Conservation (phyloP, 2,113 vertebrate species). For the Sylvilagus bachmani region DNA sequence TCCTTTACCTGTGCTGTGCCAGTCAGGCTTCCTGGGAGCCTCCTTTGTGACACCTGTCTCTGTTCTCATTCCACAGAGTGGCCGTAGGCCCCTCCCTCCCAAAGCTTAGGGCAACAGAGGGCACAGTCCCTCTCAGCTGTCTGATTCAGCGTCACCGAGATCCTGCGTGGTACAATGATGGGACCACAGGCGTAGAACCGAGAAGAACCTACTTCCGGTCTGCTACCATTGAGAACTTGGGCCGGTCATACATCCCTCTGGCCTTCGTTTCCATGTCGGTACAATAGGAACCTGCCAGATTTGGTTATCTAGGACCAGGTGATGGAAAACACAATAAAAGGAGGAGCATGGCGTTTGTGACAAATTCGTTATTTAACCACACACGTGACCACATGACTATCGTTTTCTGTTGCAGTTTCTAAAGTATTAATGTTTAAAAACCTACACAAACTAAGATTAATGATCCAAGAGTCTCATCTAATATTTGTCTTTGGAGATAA, state of each 20-base stretch:
- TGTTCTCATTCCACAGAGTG: background rate
- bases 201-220: background rate
- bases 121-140: background rate
- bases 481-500: constrained; percentile 40
- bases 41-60: background rate
- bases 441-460: constrained; percentile 46
- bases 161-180: no score
- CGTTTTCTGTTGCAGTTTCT: constrained; percentile 6
- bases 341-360: background rate
- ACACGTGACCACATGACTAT: background rate
- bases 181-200: no score
- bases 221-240: background rate
- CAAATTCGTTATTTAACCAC: background rate
- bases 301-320: background rate
- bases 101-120: background rate
- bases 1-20: background rate
- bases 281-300: background rate
- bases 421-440: constrained; percentile 22
- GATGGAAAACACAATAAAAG: background rate
- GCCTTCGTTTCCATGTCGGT: background rate
- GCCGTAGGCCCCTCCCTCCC: background rate
- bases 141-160: background rate
- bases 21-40: no score
- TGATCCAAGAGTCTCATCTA: background rate
- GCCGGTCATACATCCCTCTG: background rate